Percentiles rank a stretch among this genome's conserved stretches.
phyloP scores from a whole-genome alignment of 2,888 invertebrate genomes.

The Nomada hirtipes region DNA sequence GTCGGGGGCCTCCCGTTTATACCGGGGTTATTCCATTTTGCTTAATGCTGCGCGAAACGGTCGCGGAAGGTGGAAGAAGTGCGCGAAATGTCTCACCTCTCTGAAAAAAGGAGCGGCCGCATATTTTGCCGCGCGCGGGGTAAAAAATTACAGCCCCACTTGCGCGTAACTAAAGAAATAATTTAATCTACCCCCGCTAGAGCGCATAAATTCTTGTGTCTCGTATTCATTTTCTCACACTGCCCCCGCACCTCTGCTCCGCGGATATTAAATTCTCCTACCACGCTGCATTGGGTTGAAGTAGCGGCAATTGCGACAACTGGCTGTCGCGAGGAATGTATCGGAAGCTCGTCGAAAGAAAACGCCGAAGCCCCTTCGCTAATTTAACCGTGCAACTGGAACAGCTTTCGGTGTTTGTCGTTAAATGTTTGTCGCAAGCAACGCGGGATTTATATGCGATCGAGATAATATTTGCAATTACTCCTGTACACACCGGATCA shows the following conservation, averaged over 20 bases:
- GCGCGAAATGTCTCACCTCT: not conserved
- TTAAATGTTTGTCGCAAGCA: not conserved
- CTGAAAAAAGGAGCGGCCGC: not conserved
- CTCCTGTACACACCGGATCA: too few species aligned
- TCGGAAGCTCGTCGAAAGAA: not conserved
- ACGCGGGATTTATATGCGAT: not conserved
- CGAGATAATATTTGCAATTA: too few species aligned
- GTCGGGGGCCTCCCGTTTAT: not conserved
- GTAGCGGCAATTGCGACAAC: not conserved
- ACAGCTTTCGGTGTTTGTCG: not conserved
- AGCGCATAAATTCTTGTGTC: conserved; percentile 22
- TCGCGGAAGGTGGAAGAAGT: too few species aligned
- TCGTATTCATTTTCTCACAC: conserved; percentile 18
- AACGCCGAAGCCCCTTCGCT: not conserved
- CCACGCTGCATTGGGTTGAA: not conserved
- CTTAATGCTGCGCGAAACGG: not conserved
- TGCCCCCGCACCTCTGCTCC: not conserved
- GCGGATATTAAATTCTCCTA: conserved; percentile 11
- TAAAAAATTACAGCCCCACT: conserved; percentile 5
- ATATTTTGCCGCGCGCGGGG: not conserved
- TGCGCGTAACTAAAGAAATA: conserved; percentile 4
- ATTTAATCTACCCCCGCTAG: conserved; percentile 14
- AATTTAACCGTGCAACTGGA: not conserved
- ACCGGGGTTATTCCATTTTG: not conserved
- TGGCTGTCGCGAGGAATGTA: not conserved